These are phyloP conservation scores for Lasioglossum baleicum DNA, from an alignment of 1,140 invertebrate genomes.

Conservation along the genomic window DNA sequence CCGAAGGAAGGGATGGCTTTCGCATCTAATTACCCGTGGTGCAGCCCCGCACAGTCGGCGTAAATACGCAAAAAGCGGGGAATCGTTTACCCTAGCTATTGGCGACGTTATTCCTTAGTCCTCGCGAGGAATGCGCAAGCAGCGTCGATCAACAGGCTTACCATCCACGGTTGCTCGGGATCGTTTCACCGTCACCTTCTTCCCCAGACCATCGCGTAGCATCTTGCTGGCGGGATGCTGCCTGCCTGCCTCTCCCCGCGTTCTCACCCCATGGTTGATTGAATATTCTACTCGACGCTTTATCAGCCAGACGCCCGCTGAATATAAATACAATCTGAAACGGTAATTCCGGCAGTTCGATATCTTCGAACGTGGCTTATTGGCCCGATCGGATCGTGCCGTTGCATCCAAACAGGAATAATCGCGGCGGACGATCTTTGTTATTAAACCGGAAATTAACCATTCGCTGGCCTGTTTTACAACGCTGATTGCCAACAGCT, in stretches of 20 bases:
- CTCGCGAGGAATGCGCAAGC: constrained; percentile 56
- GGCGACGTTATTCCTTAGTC: constrained; percentile 57
- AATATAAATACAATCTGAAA: constrained; percentile 71
- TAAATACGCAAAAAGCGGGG: constrained; percentile 47
- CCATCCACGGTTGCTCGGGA: constrained; percentile 50
- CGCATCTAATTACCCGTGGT: constrained; percentile 49
- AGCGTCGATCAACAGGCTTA: constrained; percentile 65
- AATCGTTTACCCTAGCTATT: constrained; percentile 60
- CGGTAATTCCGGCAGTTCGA: constrained; percentile 50
- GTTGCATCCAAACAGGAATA: constrained; percentile 25
- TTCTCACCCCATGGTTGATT: constrained; percentile 65
- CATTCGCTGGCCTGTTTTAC: too few species aligned
- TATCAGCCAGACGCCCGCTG: constrained; percentile 72
- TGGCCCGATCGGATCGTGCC: constrained; percentile 45
- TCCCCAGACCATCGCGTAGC: constrained; percentile 28
- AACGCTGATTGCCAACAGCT: background rate
- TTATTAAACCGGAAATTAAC: constrained; percentile 32
- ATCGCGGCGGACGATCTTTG: constrained; percentile 32
- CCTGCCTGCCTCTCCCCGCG: background rate
- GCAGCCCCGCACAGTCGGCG: constrained; percentile 6
- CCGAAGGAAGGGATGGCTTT: constrained; percentile 26
- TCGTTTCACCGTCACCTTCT: constrained; percentile 53
- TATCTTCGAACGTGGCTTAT: constrained; percentile 51
- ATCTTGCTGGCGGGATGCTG: constrained; percentile 26
- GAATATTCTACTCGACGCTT: constrained; percentile 76